These are phyloP conservation scores for Glossophaga mutica DNA, from an alignment of 2,797 vertebrate species.

Conservation along the genomic window DNA sequence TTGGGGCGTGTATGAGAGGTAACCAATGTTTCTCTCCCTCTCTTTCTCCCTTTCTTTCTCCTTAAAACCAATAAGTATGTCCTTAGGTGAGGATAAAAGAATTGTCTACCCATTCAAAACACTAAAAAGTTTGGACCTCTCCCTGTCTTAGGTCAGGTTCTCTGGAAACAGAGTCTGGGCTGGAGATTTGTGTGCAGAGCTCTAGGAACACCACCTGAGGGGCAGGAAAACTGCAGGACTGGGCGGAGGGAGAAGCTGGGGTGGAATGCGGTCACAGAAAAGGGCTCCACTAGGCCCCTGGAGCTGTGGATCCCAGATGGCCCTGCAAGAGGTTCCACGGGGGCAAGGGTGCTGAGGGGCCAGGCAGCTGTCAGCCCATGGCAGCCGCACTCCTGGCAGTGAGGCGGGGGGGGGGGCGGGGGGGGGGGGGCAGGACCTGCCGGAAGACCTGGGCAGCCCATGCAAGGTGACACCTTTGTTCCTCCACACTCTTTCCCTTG, in stretches of 20 bases:
- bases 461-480: not conserved
- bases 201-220: not conserved
- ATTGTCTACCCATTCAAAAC: not conserved
- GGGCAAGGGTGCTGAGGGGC: accelerated
- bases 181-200: not conserved
- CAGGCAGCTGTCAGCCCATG: not conserved
- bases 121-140: not conserved
- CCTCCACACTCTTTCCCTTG: not conserved
- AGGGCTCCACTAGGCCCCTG: not conserved
- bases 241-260: not conserved
- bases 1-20: no score
- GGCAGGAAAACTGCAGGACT: not conserved
- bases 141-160: not conserved
- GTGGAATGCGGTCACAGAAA: accelerated
- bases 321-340: not conserved
- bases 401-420: no score
- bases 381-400: not conserved
- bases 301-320: accelerated
- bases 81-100: not conserved
- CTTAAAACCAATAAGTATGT: no score
- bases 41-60: no score
- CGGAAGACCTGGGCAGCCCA: accelerated
- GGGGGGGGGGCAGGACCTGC: not conserved
- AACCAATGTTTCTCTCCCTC: no score
- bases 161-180: not conserved